These are phyloP conservation scores for Phoronis australis DNA, from an alignment of 2,888 invertebrate genomes.

Conservation along the genomic window DNA sequence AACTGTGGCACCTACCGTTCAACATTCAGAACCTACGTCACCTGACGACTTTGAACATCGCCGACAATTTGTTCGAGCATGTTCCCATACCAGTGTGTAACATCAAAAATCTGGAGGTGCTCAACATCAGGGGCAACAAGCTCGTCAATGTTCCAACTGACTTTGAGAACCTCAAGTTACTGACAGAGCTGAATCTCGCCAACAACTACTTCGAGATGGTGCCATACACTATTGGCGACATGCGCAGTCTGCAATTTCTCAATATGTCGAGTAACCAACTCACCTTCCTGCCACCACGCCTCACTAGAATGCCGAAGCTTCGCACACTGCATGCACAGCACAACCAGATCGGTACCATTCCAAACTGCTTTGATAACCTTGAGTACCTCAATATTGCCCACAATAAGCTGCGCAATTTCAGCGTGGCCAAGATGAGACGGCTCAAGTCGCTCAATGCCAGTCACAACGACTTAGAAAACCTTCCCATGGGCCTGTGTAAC, in stretches of 20 bases:
- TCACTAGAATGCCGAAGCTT: conserved; percentile 25
- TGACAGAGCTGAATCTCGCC: conserved; percentile 38
- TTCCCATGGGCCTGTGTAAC: conserved; percentile 40
- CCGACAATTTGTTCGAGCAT: conserved; percentile 43
- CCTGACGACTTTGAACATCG: conserved; percentile 32
- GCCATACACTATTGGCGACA: conserved; percentile 25
- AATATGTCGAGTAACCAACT: conserved; percentile 33
- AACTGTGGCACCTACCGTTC: conserved; percentile 43
- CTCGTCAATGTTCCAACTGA: conserved; percentile 36
- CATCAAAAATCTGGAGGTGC: conserved; percentile 12
- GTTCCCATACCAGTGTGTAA: conserved; percentile 17
- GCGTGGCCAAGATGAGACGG: conserved; percentile 32
- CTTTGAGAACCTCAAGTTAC: conserved; percentile 30
- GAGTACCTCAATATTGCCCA: conserved; percentile 36
- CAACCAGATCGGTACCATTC: conserved; percentile 32
- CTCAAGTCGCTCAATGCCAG: conserved; percentile 36
- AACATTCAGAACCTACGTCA: conserved; percentile 31
- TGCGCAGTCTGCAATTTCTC: conserved; percentile 28
- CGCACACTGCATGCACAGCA: conserved; percentile 32
- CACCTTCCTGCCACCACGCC: conserved; percentile 22
- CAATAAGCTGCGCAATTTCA: conserved; percentile 36
- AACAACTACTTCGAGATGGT: conserved; percentile 33
- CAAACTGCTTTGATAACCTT: conserved; percentile 25
- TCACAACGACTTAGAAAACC: conserved; percentile 35
- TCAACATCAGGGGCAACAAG: conserved; percentile 25